Evolutionary conservation across 2,797 vertebrate species (phyloP), one percentile per base, ranked within the genome.

Genomic region (Rousettus madagascariensis): DNA sequence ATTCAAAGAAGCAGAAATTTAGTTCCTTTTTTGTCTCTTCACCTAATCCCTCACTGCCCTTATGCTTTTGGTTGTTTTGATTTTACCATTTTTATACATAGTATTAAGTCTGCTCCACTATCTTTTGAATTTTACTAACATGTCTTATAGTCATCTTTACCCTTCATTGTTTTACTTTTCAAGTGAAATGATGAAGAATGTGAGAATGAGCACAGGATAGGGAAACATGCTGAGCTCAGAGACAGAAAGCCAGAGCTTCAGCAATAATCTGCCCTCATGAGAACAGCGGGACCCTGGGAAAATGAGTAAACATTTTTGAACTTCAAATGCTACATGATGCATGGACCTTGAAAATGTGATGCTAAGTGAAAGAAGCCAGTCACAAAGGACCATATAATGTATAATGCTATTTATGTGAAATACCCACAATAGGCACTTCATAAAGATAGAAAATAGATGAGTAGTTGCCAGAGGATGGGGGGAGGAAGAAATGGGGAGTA

Each of bases 321-420:
- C 4, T 33, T 83, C 63, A 72, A n/a, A 46, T 33, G 30, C 43
- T 59, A 36, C 36, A 66, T 78, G 22, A 38, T 22, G 17, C 7
- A 43, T 55, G 71, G 66, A 71, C 61, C 13, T 90, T 55, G 65
- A 69, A 92, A 90, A 83, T 10, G 24, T 26, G 19, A 80, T 15
- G n/a, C 6, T 77, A 65, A 36, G 51, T 78, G 75, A 95, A 61
- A 66, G 65, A 55, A 79, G 8, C 19, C 8, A 88, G 61, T 43
- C 1, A 68, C 49, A 82, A 36, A 66, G 20, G 33, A 66, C 43
- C 8, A 53, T 20, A 6, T 33, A 59, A 65, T 12, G 7, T 26
- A 20, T 8, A 36, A 55, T 36, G 15, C 2, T 1, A 6, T 69
- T 74, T 49, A 82, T 16, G 19, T n/a, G 51, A 89, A 91, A 71